Base-by-base conservation (phyloP, 1,140 invertebrate species). In the Contarinia nasturtii region DNA sequence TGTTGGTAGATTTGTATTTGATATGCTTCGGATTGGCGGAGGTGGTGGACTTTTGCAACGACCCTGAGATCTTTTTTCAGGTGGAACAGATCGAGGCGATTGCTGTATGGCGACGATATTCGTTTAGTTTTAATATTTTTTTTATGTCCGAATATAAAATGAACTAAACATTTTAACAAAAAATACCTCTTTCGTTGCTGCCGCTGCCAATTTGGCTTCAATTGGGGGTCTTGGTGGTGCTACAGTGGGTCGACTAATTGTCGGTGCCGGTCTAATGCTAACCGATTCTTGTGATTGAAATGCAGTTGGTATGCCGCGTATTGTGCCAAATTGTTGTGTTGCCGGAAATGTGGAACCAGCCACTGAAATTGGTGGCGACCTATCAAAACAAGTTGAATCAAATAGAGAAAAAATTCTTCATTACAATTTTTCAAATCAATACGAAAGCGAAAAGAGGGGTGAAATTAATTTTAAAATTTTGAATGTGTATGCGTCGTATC, bases 281-380 rank as follows among this genome's bases (percentile, higher is more conserved):
- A 63, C 61, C 58, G 49, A 27, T 52, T 60, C 58, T 34, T 42
- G 52, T 17, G 51, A 51, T 36, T 62, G 54, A 34, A 51, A 48
- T n/a, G 56, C 49, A 7, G 47, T 18, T 7, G 60, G 50, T 3
- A 57, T 55, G 7, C 53, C 52, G 21, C 61, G 53, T 51, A 63
- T 52, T 34, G 61, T 63, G 43, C 58, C 60, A 43, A 63, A 60
- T 48, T 61, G 57, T 52, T 63, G 61, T 49, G 57, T 57, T 14
- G 51, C 55, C 33, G 60, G 53, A 27, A 63, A 63, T 36, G 58
- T 47, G 18, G 54, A 54, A n/a, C 55, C 58, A 46, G 57, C 59
- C 8, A 49, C 44, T 38, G 54, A 52, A 46, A 60, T 56, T 7
- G 61, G 61, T 18, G 61, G 61, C 45, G 61, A 63, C 55, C 61